These are phyloP conservation scores for Poecilus cupreus DNA, from an alignment of 2,888 invertebrate species.

Conservation along the genomic window DNA sequence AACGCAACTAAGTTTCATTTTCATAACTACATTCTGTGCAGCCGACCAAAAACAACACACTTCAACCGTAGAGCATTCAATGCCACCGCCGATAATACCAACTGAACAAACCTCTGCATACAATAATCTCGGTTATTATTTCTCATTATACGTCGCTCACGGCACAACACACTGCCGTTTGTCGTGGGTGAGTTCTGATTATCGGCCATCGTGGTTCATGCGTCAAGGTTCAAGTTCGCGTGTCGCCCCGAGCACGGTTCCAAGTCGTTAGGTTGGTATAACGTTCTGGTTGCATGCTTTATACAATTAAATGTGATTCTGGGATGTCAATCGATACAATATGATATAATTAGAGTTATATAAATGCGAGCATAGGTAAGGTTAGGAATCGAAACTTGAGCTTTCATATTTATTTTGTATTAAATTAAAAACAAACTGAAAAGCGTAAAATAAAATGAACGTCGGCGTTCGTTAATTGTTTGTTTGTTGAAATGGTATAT, in stretches of 20 bases:
- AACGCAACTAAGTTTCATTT: neutral
- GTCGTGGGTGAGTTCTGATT: too few relatives aligned
- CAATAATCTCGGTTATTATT: neutral
- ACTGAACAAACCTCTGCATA: neutral
- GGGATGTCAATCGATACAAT: neutral
- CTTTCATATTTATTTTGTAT: neutral
- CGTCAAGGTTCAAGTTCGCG: neutral
- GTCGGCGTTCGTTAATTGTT: too few relatives aligned
- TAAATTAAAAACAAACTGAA: too few relatives aligned
- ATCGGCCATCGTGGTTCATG: neutral
- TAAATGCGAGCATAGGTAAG: neutral
- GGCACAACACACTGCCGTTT: neutral
- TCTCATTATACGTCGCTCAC: neutral
- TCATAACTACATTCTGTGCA: neutral
- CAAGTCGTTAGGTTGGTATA: neutral
- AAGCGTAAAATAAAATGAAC: too few relatives aligned
- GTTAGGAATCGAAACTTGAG: neutral
- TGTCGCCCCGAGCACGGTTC: neutral
- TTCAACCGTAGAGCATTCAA: neutral
- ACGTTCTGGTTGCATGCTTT: slow-evolving; percentile 20
- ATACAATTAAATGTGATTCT: slow-evolving; percentile 25
- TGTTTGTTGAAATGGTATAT: too few relatives aligned
- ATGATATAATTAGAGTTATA: neutral
- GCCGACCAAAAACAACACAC: neutral
- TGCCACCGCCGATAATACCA: too few relatives aligned